These are phyloP conservation scores for Anadara kagoshimensis DNA, from an alignment of 1,140 invertebrate genomes.

Conservation along the genomic window DNA sequence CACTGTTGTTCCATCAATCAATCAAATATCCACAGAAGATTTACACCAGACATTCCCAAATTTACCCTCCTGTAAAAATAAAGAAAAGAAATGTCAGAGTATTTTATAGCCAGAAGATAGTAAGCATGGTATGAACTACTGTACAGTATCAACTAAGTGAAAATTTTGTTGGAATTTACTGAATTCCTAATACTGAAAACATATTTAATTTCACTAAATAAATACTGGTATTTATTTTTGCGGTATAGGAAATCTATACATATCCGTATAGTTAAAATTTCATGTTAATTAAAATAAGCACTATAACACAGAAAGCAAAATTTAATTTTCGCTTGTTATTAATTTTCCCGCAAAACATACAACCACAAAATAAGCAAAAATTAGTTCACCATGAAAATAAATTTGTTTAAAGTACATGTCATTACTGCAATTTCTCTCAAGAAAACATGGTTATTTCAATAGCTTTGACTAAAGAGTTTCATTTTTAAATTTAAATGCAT, in stretches of 20 bases:
- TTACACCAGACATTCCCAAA: constrained; percentile 85
- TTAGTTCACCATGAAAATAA: too few species aligned
- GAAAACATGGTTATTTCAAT: too few species aligned
- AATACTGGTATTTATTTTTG: neutral
- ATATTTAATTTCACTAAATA: neutral
- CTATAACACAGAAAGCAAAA: too few species aligned
- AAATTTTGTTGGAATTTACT: neutral
- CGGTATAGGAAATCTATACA: neutral
- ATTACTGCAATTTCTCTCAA: too few species aligned
- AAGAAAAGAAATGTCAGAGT: constrained; percentile 1
- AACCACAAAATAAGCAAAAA: too few species aligned
- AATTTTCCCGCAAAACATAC: too few species aligned
- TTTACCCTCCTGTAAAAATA: constrained; percentile 80
- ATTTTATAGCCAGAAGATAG: neutral
- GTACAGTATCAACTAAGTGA: neutral
- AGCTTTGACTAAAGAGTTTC: too few species aligned
- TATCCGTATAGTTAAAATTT: too few species aligned
- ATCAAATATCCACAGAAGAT: constrained; percentile 85
- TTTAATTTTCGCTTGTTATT: too few species aligned
- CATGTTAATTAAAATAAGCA: too few species aligned
- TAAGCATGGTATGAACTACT: neutral
- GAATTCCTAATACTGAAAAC: neutral
- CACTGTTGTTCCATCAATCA: constrained; percentile 2
- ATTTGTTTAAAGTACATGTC: too few species aligned
- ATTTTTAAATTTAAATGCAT: too few species aligned